phyloP scores from a whole-genome alignment of 1,140 invertebrate species.

The Tetramorium simillimum region DNA sequence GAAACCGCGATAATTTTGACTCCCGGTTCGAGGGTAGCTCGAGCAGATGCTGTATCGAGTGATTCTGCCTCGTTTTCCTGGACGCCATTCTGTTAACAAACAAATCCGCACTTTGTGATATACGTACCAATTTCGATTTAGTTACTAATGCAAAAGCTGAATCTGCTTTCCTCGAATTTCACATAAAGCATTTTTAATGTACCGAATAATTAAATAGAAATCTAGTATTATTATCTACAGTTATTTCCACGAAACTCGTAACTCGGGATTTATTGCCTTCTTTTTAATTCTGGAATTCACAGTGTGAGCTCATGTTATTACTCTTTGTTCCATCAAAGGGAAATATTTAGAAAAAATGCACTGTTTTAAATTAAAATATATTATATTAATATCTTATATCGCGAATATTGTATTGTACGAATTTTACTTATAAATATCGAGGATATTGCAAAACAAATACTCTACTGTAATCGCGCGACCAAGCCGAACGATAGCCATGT shows the following conservation, averaged over 20 bases:
- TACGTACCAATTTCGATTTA: background rate
- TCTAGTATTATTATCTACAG: background rate
- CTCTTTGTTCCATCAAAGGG: background rate
- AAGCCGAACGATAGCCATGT: constrained; percentile 52
- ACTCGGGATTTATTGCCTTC: background rate
- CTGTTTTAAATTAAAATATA: background rate
- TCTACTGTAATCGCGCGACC: constrained; percentile 44
- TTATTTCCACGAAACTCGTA: background rate
- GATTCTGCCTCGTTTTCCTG: constrained; percentile 81
- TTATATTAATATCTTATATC: background rate
- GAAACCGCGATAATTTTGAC: constrained; percentile 76
- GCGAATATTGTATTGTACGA: background rate
- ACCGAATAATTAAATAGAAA: background rate
- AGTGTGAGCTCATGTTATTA: background rate
- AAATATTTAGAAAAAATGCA: background rate
- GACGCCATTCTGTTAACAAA: constrained; percentile 81
- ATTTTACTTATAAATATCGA: constrained; percentile 30
- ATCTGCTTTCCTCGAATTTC: background rate
- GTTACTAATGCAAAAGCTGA: background rate
- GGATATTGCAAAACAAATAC: background rate
- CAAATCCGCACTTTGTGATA: background rate
- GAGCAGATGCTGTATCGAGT: constrained; percentile 84
- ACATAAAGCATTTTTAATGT: background rate
- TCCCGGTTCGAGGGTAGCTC: constrained; percentile 82
- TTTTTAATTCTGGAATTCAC: background rate